phyloP scores from a whole-genome alignment of 2,888 invertebrate genomes.

The Catonia carolina region DNA sequence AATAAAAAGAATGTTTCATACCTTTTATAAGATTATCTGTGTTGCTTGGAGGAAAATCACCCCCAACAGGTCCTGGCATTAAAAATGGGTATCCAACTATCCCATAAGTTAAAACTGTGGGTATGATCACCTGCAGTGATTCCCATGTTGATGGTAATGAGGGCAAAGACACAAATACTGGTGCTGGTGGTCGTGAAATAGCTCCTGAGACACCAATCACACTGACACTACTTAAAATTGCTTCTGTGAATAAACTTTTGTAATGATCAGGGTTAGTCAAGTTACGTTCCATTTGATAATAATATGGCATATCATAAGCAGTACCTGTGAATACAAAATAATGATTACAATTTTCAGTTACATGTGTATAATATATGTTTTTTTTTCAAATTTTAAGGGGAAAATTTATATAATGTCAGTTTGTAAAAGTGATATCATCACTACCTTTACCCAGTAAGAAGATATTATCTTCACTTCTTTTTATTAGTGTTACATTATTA shows the following conservation, averaged over 20 bases:
- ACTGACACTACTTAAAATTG: constrained; percentile 47
- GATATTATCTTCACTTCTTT: too few relatives aligned
- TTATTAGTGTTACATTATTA: too few relatives aligned
- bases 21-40: too few relatives aligned
- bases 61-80: constrained; percentile 90
- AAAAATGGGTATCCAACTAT: constrained; percentile 89
- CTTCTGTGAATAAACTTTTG: constrained; percentile 61
- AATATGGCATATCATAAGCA: constrained; percentile 79
- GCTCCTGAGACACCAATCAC: constrained; percentile 81
- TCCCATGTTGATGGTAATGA: constrained; percentile 85
- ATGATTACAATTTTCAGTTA: background rate
- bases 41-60: constrained; percentile 55
- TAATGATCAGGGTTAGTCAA: constrained; percentile 77
- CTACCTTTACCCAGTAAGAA: too few relatives aligned
- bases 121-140: constrained; percentile 72
- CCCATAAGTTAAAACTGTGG: constrained; percentile 80
- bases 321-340: constrained; percentile 42
- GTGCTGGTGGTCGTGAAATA: constrained; percentile 70
- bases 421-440: too few relatives aligned
- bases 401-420: too few relatives aligned
- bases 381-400: too few relatives aligned
- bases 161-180: constrained; percentile 79
- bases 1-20: too few relatives aligned
- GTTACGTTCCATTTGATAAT: constrained; percentile 63
- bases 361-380: background rate